Conservation (phyloP, 2,888 invertebrate species). For the Portevinia maculata region DNA sequence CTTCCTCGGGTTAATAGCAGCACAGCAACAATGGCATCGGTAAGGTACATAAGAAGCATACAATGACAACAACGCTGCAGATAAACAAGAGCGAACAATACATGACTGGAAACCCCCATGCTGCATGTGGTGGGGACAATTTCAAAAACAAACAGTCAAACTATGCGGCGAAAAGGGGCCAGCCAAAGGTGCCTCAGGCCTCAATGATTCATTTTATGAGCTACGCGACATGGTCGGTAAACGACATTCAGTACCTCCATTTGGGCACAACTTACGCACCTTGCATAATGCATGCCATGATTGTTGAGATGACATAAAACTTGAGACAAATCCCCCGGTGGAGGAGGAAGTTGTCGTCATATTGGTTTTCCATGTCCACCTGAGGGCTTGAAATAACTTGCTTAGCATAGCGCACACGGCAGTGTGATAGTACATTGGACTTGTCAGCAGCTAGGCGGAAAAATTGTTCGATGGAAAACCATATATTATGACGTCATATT, state of each 20-base stretch:
- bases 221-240: constrained; percentile 1
- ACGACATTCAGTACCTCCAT: constrained; percentile 29
- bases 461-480: constrained; percentile 19
- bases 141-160: constrained; percentile 51
- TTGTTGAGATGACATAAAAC: constrained; percentile 25
- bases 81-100: constrained; percentile 7
- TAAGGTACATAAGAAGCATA: neutral
- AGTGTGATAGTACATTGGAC: constrained; percentile 25
- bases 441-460: constrained; percentile 25
- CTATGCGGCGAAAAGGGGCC: neutral
- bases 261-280: constrained; percentile 40
- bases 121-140: constrained; percentile 17
- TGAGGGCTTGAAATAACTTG: constrained; percentile 23
- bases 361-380: neutral
- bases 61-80: constrained; percentile 6
- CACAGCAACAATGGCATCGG: neutral
- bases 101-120: neutral
- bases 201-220: constrained; percentile 53
- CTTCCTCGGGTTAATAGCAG: constrained; percentile 18
- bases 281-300: constrained; percentile 58
- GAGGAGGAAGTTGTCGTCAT: neutral
- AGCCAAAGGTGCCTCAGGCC: neutral
- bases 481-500: constrained; percentile 35
- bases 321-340: constrained; percentile 3
- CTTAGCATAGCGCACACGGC: constrained; percentile 7